Evolutionary conservation across 2,888 invertebrate species (phyloP).

Genomic region (Drosophila limbata): DNA sequence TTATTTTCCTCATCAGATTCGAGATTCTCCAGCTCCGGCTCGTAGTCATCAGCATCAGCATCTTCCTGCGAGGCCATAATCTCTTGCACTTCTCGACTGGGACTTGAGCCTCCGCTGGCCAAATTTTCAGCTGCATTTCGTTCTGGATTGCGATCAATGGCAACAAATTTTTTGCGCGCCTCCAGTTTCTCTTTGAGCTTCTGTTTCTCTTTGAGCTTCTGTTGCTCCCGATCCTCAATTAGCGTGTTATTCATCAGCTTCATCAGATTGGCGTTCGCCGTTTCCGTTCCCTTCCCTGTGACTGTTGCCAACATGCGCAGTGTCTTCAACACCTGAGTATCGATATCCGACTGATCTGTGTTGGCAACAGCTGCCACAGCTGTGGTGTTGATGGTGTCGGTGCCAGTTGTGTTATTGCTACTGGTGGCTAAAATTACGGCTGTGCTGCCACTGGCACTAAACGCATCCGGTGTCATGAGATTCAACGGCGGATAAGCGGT

Average conservation of each 20-base stretch:
- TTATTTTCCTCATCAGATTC: slow-evolving; percentile 63
- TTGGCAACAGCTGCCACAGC: slow-evolving; percentile 7
- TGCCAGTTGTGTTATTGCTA: slow-evolving; percentile 38
- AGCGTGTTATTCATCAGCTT: slow-evolving; percentile 84
- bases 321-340: slow-evolving; percentile 84
- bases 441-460: slow-evolving; percentile 86
- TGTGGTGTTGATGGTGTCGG: slow-evolving; percentile 26
- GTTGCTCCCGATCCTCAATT: slow-evolving; percentile 84
- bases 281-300: slow-evolving; percentile 76
- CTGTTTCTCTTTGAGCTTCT: slow-evolving; percentile 84
- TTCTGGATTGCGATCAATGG: slow-evolving; percentile 80
- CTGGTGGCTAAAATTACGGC: slow-evolving; percentile 49
- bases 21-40: slow-evolving; percentile 49
- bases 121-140: slow-evolving; percentile 82
- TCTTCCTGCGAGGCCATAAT: slow-evolving; percentile 91
- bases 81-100: slow-evolving; percentile 95
- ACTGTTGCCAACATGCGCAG: slow-evolving; percentile 85
- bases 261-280: slow-evolving; percentile 78
- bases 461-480: slow-evolving; percentile 95
- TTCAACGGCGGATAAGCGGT: slow-evolving; percentile 87
- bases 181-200: slow-evolving; percentile 83
- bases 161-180: slow-evolving; percentile 81
- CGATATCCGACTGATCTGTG: slow-evolving; percentile 66
- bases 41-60: slow-evolving; percentile 62
- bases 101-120: slow-evolving; percentile 94